Evolutionary conservation across 1,140 invertebrate genomes (phyloP).

Genomic region (Pseudachorutes palmiensis): DNA sequence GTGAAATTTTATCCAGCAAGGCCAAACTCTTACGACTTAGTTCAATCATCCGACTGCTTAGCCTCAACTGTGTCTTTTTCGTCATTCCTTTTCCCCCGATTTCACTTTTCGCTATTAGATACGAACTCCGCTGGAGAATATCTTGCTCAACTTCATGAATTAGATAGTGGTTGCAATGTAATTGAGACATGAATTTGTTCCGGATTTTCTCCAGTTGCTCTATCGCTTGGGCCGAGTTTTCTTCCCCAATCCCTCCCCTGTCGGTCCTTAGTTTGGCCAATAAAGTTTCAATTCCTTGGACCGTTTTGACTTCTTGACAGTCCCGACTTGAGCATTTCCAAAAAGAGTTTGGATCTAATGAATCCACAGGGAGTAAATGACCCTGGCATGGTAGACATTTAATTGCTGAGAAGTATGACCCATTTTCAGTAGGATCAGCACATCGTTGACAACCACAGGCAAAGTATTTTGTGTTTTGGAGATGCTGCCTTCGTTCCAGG

Average conservation of each 20-base stretch:
- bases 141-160: slow-evolving; percentile 10
- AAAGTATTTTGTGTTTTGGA: slow-evolving; percentile 68
- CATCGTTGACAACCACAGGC: slow-evolving; percentile 62
- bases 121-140: background rate
- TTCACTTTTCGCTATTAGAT: background rate
- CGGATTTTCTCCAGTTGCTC: background rate
- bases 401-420: slow-evolving; percentile 62
- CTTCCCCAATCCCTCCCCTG: background rate
- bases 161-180: background rate
- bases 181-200: background rate
- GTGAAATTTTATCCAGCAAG: background rate
- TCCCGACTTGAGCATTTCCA: background rate
- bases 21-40: background rate
- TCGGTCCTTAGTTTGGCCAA: background rate
- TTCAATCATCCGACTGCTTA: background rate
- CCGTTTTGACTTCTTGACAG: background rate
- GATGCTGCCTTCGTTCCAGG: slow-evolving; percentile 55
- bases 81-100: background rate
- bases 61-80: background rate
- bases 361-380: background rate
- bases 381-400: slow-evolving; percentile 38
- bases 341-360: background rate
- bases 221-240: background rate
- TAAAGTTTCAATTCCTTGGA: background rate
- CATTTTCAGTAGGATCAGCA: slow-evolving; percentile 62